phyloP scores from a whole-genome alignment of 2,888 invertebrate genomes.

The Sycophila texana region DNA sequence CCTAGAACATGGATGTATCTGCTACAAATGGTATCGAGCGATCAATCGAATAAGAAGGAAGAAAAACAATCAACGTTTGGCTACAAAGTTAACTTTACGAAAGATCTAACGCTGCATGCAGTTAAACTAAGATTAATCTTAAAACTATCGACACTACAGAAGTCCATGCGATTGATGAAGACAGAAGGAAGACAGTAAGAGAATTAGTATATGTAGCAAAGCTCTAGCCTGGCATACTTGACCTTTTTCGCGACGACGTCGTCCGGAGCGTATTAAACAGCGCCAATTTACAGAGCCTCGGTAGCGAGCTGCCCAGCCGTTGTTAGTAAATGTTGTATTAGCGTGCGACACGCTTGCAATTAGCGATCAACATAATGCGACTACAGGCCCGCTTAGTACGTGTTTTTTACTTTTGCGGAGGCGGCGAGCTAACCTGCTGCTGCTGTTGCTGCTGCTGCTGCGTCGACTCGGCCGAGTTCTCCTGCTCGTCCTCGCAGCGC shows the following conservation, averaged over 20 bases:
- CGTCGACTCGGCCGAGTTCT: constrained; percentile 15
- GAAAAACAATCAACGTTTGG: not conserved
- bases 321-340: constrained; percentile 51
- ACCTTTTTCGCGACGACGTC: constrained; percentile 70
- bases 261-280: not conserved
- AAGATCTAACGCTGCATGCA: not conserved
- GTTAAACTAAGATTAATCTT: not conserved
- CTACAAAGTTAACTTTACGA: constrained; percentile 2
- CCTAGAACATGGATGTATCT: constrained; percentile 58
- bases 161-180: constrained; percentile 32
- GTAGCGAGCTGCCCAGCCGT: constrained; percentile 47
- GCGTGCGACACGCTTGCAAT: constrained; percentile 62
- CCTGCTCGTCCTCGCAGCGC: constrained; percentile 71
- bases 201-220: constrained; percentile 17
- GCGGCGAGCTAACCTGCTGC: constrained; percentile 74
- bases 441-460: constrained; percentile 73
- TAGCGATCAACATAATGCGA: constrained; percentile 66
- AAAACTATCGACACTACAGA: not conserved
- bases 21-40: constrained; percentile 55
- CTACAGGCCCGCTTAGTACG: constrained; percentile 57
- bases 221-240: constrained; percentile 69
- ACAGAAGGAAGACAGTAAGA: constrained; percentile 53
- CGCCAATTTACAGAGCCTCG: not conserved
- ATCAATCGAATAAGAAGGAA: constrained; percentile 30
- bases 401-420: constrained; percentile 65